phyloP scores from a whole-genome alignment of 2,113 vertebrate genomes.

The Pantherophis guttatus region DNA sequence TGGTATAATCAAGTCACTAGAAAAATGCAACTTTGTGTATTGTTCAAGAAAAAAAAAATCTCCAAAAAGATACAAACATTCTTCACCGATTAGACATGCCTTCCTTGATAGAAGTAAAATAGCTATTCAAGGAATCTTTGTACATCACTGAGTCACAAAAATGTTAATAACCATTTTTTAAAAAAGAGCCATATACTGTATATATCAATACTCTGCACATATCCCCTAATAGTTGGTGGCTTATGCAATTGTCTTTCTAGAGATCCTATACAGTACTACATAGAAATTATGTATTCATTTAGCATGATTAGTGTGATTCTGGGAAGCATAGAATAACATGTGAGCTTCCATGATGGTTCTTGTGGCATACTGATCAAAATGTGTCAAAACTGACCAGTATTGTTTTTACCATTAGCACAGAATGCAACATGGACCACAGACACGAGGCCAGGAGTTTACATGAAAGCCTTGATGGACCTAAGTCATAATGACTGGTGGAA shows the following conservation, averaged over 20 bases:
- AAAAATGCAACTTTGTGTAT: constrained; percentile 12
- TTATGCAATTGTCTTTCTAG: not conserved
- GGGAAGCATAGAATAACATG: not conserved
- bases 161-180: not conserved
- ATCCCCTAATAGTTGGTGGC: not conserved
- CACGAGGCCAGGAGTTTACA: not conserved
- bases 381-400: not conserved
- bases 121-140: constrained; percentile 32
- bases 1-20: constrained; percentile 32
- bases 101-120: constrained; percentile 23
- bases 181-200: not conserved
- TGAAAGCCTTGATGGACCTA: not conserved
- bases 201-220: not conserved
- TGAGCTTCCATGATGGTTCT: not conserved
- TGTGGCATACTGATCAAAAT: not conserved
- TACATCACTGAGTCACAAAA: not conserved
- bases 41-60: constrained; percentile 29
- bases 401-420: not conserved
- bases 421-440: not conserved
- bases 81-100: constrained; percentile 16
- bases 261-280: not conserved
- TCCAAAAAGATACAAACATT: constrained; percentile 19
- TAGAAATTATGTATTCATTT: not conserved
- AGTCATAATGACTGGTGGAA: not conserved
- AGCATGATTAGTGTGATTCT: not conserved